Conservation (phyloP, 2,113 vertebrate genomes). For the Delphinapterus leucas region DNA sequence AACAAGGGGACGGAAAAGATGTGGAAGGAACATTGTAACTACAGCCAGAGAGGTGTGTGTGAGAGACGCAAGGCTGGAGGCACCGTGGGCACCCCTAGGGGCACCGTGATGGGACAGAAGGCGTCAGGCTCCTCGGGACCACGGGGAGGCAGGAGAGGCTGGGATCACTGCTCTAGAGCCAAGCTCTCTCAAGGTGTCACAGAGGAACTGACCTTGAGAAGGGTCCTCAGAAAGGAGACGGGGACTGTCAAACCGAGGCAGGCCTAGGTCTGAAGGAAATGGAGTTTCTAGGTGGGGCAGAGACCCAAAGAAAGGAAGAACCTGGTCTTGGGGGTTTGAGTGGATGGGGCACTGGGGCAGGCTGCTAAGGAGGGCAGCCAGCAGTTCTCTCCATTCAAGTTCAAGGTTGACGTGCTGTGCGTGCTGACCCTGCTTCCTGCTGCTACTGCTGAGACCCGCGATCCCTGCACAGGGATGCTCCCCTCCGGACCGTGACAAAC, state of each 20-base stretch:
- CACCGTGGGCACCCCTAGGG: no score
- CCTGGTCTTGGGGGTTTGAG: not conserved
- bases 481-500: not conserved
- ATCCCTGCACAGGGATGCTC: rapidly evolving
- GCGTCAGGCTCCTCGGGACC: not conserved
- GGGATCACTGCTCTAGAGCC: not conserved
- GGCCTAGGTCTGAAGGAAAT: not conserved
- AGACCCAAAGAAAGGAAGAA: not conserved
- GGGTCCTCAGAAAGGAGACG: not conserved
- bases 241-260: not conserved
- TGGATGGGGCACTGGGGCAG: not conserved
- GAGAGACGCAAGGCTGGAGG: not conserved
- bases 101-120: not conserved
- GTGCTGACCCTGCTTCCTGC: not conserved
- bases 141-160: not conserved
- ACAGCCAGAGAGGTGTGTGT: not conserved
- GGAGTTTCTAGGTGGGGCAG: not conserved
- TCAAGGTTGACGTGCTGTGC: not conserved
- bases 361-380: not conserved
- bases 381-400: not conserved
- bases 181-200: not conserved
- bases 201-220: not conserved
- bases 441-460: not conserved
- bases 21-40: not conserved
- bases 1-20: not conserved